Evolutionary conservation across 2,888 invertebrate genomes (phyloP).

Genomic region (Epicampocera succincta): DNA sequence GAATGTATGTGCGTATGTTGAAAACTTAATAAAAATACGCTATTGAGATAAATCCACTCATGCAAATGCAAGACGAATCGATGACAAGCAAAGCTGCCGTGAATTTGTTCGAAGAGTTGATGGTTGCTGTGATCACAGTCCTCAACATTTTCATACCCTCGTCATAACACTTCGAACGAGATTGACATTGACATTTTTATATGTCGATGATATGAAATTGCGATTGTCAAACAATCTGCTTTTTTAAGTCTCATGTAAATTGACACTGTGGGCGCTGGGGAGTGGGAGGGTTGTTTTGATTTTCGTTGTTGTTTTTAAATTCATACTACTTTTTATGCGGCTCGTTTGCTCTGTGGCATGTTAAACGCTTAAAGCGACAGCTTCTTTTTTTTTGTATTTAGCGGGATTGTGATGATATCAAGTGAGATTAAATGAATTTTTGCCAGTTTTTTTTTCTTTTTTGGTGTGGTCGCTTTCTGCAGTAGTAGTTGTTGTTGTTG

Average conservation of each 20-base stretch:
- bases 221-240: conserved; percentile 38
- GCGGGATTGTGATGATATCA: conserved; percentile 25
- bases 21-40: no score
- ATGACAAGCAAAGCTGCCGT: no score
- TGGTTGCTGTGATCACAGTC: background rate
- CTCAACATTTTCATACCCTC: background rate
- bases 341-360: conserved; percentile 25
- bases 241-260: conserved; percentile 22
- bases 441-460: conserved; percentile 1
- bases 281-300: background rate
- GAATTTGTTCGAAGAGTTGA: no score
- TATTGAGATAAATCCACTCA: no score
- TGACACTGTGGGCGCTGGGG: conserved; percentile 4
- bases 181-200: conserved; percentile 16
- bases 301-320: conserved; percentile 3
- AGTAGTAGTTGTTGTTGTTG: no score
- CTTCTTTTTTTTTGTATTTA: conserved; percentile 14
- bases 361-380: conserved; percentile 36
- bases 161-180: background rate
- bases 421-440: conserved; percentile 51
- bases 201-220: conserved; percentile 31
- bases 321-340: background rate
- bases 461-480: no score
- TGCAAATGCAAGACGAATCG: no score
- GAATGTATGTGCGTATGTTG: no score